Base-by-base conservation (phyloP, 2,113 vertebrate genomes). In the Odontesthes bonariensis region DNA sequence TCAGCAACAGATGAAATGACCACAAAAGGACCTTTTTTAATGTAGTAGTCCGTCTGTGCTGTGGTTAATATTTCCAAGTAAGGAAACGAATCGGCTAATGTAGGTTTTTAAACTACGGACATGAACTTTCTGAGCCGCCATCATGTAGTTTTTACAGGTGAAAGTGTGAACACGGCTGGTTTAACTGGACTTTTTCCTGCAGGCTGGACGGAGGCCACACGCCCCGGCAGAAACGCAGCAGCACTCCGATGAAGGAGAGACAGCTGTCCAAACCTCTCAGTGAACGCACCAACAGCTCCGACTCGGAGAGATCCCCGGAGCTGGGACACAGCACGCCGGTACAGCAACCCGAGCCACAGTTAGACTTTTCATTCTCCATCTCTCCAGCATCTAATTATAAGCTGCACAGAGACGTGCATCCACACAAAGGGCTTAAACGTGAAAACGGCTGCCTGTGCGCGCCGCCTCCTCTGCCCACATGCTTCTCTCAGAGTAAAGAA, bases 211-310 rank as follows among this genome's bases (percentile, higher is more conserved):
- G 92, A 3, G 83, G 80, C 40, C 95, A 96, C 88, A 97, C 96
- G 0, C 96, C 96, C 13, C 84, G 94, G 59, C 95, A 95, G 87
- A 97, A 95, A 81, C 94, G 96, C 54, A 91, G 88, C 88, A 95
- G 88, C 89, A 96, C 96, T 0, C 95, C 96, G 1, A 89, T 96
- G 86, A 96, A 93, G 82, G 96, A 97, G 87, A 75, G 95, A 0
- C 95, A 97, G 83, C 92, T 96, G n/a, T 95, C 95, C 71, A 97
- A 97, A 78, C 95, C 96, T 0, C 89, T 96, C 78, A 96, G 95
- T 0, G 96, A 97, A 65, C 92, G 96, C 12, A 94, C 95, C 84
- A 97, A 97, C 92, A 96, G 96, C 89, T 96, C 96, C 0, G 96
- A 97, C 92, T 96, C 96, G 0, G 96, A 97, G 86, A 89, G 96